Percentiles rank a stretch among this genome's conserved stretches.
Conservation (phyloP, 2,797 vertebrate genomes). For the Anolis apletophallus region DNA sequence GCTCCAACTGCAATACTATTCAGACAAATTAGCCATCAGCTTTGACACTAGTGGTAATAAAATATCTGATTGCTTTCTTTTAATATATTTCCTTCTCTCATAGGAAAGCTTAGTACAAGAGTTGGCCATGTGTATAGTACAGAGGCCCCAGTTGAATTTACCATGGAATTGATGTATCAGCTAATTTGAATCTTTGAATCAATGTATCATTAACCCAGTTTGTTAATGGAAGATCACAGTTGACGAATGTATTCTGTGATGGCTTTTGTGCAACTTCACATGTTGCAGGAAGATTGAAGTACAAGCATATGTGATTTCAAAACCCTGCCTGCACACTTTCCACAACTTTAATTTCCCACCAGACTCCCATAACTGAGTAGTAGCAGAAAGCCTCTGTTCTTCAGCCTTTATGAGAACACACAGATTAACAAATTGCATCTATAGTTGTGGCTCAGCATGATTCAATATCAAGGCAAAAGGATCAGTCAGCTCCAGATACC, state of each 20-base stretch:
- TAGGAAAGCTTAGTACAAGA: neutral
- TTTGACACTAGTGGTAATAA: neutral
- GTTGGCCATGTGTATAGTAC: neutral
- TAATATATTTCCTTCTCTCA: conserved; percentile 4
- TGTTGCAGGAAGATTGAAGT: neutral
- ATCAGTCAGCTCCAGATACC: neutral
- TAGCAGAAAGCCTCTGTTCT: neutral
- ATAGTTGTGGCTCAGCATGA: neutral
- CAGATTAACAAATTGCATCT: conserved; percentile 1
- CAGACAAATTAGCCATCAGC: neutral
- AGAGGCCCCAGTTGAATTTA: neutral
- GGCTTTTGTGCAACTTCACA: neutral
- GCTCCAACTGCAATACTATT: neutral
- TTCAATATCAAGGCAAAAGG: neutral
- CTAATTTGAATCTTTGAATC: conserved; percentile 7
- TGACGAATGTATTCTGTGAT: neutral
- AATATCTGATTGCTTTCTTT: neutral
- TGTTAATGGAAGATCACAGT: neutral
- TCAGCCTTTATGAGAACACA: neutral
- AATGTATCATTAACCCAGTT: neutral
- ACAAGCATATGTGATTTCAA: neutral
- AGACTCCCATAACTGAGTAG: neutral
- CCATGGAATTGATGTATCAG: neutral
- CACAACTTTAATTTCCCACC: neutral
- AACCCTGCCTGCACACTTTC: neutral